A percentile compares a stretch with the other conserved stretches of the same genome.
Evolutionary conservation across 2,797 vertebrate species (phyloP).

Genomic region (Sparus aurata): DNA sequence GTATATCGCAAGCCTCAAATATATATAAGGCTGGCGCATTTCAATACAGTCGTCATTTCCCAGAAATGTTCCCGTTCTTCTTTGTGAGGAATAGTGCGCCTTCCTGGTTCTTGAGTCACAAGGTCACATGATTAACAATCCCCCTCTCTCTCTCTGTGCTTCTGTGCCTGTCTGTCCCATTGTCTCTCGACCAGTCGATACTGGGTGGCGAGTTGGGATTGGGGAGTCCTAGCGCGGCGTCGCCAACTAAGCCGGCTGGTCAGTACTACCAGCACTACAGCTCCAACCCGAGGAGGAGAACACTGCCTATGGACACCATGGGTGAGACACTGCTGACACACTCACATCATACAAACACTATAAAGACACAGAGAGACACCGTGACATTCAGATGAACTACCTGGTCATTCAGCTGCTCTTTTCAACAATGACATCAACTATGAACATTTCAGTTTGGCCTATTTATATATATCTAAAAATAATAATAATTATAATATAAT

Average conservation of each 20-base stretch:
- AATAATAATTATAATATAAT: too few relatives aligned
- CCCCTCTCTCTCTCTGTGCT: conserved; percentile 45
- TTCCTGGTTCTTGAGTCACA: not conserved
- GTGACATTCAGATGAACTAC: not conserved
- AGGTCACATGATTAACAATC: conserved; percentile 30
- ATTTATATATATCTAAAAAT: not conserved
- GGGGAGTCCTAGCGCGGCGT: conserved; percentile 92
- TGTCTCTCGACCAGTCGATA: conserved; percentile 84
- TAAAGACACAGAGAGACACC: not conserved
- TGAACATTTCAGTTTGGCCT: not conserved
- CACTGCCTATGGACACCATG: conserved; percentile 91
- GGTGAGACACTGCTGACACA: conserved; percentile 84
- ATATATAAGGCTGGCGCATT: not conserved
- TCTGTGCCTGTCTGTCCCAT: conserved; percentile 26
- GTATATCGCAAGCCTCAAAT: not conserved
- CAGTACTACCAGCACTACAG: conserved; percentile 95
- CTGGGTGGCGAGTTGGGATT: conserved; percentile 94
- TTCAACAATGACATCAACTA: not conserved
- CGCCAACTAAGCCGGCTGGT: conserved; percentile 93
- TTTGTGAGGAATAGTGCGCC: not conserved
- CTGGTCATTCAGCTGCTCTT: not conserved
- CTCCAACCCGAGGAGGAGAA: conserved; percentile 93
- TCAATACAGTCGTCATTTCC: not conserved
- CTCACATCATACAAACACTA: not conserved
- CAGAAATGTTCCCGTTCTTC: not conserved